phyloP scores from a whole-genome alignment of 2,113 vertebrate genomes.

The Campylomormyrus tamandua region DNA sequence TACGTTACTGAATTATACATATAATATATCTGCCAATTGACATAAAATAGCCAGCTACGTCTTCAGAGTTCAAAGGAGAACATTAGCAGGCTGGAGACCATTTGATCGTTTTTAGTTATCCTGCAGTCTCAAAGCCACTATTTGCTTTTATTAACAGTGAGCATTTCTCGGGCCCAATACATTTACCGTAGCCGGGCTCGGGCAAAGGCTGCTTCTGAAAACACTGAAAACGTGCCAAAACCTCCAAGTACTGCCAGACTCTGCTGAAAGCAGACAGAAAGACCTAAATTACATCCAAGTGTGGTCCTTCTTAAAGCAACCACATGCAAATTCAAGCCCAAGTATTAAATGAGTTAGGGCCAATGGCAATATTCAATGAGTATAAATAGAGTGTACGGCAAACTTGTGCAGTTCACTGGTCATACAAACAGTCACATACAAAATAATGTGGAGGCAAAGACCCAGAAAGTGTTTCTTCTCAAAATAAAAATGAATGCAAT shows the following conservation, averaged over 20 bases:
- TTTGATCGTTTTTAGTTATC: constrained; percentile 12
- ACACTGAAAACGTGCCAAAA: constrained; percentile 37
- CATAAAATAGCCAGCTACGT: constrained; percentile 7
- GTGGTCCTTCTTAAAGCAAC: constrained; percentile 39
- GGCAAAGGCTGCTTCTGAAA: constrained; percentile 38
- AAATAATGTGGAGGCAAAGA: background rate
- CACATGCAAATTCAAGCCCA: constrained; percentile 39
- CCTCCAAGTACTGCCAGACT: constrained; percentile 41
- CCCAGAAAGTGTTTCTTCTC: background rate
- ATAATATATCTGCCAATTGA: constrained; percentile 8
- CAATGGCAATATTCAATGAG: constrained; percentile 23
- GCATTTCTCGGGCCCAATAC: constrained; percentile 27
- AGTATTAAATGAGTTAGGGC: constrained; percentile 34
- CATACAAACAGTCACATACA: constrained; percentile 5
- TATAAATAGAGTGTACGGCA: constrained; percentile 27
- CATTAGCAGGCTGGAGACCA: constrained; percentile 4
- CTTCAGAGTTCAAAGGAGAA: constrained; percentile 9
- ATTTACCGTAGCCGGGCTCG: constrained; percentile 21
- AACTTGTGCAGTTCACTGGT: constrained; percentile 18
- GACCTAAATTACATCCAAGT: constrained; percentile 43
- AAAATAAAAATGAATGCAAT: background rate
- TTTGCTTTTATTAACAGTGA: constrained; percentile 33
- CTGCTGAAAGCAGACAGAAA: constrained; percentile 36
- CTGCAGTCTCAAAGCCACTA: constrained; percentile 30
- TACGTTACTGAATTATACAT: background rate